phyloP scores from a whole-genome alignment of 2,888 invertebrate genomes.

The Himalopsyche japonica region DNA sequence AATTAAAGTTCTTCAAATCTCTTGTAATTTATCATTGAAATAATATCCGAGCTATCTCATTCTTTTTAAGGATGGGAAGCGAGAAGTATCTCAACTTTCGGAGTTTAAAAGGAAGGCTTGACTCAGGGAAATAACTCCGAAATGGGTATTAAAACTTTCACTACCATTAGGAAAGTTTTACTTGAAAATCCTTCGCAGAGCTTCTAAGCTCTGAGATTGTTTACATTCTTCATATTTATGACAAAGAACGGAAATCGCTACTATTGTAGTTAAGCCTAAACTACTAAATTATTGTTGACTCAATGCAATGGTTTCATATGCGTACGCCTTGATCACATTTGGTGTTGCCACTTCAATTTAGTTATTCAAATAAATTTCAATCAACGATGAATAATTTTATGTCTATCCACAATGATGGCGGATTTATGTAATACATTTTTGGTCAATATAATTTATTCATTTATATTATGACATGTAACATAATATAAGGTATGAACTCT shows the following conservation, averaged over 20 bases:
- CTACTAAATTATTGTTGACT: neutral
- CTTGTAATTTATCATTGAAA: conserved; percentile 25
- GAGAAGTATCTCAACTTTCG: conserved; percentile 2
- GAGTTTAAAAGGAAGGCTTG: neutral
- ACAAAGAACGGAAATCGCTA: neutral
- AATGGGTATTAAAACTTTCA: conserved; percentile 2
- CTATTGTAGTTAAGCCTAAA: neutral
- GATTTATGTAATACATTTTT: no score
- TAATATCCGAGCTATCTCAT: conserved; percentile 17
- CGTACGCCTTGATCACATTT: no score
- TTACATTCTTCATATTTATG: conserved; percentile 7
- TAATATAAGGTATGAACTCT: no score
- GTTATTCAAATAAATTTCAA: no score
- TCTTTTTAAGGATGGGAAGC: conserved; percentile 1
- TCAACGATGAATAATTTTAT: no score
- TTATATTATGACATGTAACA: no score
- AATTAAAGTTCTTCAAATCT: conserved; percentile 26
- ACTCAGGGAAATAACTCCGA: neutral
- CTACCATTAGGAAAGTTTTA: conserved; percentile 3
- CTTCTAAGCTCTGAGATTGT: neutral
- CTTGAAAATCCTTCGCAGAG: neutral
- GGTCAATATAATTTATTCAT: no score
- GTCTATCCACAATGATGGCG: no score
- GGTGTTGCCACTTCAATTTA: no score
- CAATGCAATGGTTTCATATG: neutral